Base-by-base conservation (phyloP, 53 echinoderm and acorn worm species). In the Antedon mediterranea region DNA sequence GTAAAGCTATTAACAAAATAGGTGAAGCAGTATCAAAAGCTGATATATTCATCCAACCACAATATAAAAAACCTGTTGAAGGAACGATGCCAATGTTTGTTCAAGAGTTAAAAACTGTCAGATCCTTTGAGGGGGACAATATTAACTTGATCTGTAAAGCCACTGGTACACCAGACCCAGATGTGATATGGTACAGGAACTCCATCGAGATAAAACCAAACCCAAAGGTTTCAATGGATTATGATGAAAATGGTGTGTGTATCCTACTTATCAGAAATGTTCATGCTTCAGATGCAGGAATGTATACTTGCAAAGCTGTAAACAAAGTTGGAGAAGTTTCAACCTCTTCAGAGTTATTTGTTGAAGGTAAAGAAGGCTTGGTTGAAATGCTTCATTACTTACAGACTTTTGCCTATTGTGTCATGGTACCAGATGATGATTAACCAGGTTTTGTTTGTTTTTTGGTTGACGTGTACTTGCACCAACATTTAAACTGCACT, bases 21-120 rank as follows among this genome's bases (percentile, higher is more conserved):
- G 98, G 98, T 29, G 90, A 93, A 43, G 93, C 98, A 27, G 85
- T 93, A 70, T 89, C 98, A 29, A 92, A 88, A 75, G 93, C 93
- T 0, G 93, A 98, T 79, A 84, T 98, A 78, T 88, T 98, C 85
- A 78, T 93, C 5, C 89, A 93, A 71, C 90, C 98, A 0, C 84
- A 81, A 28, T 86, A 85, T 29, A 94, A 91, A 80, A 91, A 87
- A 72, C 85, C 86, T 34, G 85, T 87, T 18, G 87, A 85, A 6
- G 87, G 85, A 73, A 86, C 90, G 70, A 86, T 90, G 31, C 98
- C 93, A 3, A 79, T 85, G 28, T 97, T 97, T 76, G 75, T 90
- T 31, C 82, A 84, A 30, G 80, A 90, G 4, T 86, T 98, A 42
- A 82, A 87, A 31, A 75, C 82, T 34, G 28, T 88, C 73, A 81